Evolutionary conservation across 2,888 invertebrate species (phyloP).

Genomic region (Spodoptera exigua): DNA sequence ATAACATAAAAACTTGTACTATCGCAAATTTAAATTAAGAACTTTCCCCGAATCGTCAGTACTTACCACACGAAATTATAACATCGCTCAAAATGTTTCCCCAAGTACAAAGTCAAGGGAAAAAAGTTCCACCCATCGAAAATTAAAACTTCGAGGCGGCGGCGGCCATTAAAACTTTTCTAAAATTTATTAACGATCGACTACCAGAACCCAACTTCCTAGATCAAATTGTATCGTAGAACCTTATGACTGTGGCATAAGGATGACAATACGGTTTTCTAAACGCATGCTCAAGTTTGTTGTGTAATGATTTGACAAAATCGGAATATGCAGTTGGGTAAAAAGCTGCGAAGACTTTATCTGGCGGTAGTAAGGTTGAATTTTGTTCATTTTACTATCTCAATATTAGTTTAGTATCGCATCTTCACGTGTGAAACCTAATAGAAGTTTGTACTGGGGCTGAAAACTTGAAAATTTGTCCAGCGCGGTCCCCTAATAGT

Average conservation of each 20-base stretch:
- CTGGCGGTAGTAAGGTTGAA: conserved; percentile 6
- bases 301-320: conserved; percentile 41
- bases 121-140: conserved; percentile 62
- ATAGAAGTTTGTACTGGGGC: conserved; percentile 41
- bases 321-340: conserved; percentile 31
- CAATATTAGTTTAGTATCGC: conserved; percentile 7
- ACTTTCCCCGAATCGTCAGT: conserved; percentile 38
- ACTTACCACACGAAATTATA: conserved; percentile 53
- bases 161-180: conserved; percentile 75
- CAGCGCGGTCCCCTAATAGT: conserved; percentile 55
- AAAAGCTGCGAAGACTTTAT: conserved; percentile 14
- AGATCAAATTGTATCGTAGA: not conserved
- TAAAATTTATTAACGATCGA: conserved; percentile 74
- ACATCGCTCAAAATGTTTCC: conserved; percentile 53
- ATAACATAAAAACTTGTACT: conserved; percentile 47
- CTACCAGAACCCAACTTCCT: conserved; percentile 22
- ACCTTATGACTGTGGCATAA: conserved; percentile 26
- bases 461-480: conserved; percentile 57
- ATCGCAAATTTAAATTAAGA: conserved; percentile 53
- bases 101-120: conserved; percentile 54
- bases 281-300: conserved; percentile 30
- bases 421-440: conserved; percentile 57
- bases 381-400: conserved; percentile 8
- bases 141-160: conserved; percentile 67
- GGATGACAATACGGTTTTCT: conserved; percentile 22